Percentiles rank a stretch among this genome's conserved stretches.
Evolutionary conservation across 64 coral and sea anemone genomes (phyloP).

Genomic region (Catalaphyllia jardinei): DNA sequence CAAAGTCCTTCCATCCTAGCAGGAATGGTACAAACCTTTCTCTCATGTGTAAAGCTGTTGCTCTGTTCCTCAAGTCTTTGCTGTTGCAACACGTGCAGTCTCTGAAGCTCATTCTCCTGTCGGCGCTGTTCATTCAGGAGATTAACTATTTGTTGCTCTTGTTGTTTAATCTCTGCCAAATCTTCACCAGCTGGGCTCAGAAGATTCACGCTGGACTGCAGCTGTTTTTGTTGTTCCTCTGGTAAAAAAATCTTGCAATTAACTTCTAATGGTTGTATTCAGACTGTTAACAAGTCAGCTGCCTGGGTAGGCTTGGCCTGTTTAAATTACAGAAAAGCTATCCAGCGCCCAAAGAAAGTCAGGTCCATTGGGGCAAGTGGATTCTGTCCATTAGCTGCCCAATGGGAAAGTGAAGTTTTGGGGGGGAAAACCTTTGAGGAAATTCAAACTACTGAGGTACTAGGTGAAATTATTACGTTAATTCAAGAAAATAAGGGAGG

Average conservation of each 20-base stretch:
- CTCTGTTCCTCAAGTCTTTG: conserved; percentile 75
- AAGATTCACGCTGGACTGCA: conserved; percentile 70
- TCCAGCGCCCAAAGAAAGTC: too few species aligned
- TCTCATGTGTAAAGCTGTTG: conserved; percentile 68
- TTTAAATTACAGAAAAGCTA: too few species aligned
- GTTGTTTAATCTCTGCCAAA: conserved; percentile 74
- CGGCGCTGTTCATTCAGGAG: conserved; percentile 74
- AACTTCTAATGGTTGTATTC: too few species aligned
- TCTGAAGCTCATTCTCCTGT: conserved; percentile 70
- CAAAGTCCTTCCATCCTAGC: background rate
- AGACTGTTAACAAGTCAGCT: too few species aligned
- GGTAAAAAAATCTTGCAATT: background rate
- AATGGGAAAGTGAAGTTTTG: too few species aligned
- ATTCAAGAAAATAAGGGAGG: too few species aligned
- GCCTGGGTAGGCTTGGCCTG: too few species aligned
- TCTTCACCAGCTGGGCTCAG: conserved; percentile 74
- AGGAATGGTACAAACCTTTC: conserved; percentile 44
- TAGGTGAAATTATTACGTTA: too few species aligned
- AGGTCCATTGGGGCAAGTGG: too few species aligned
- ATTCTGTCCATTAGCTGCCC: too few species aligned
- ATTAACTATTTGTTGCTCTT: conserved; percentile 78
- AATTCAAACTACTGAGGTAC: too few species aligned
- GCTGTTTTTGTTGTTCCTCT: conserved; percentile 78
- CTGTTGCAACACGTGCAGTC: conserved; percentile 60
- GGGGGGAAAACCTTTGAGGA: too few species aligned